phyloP scores from a whole-genome alignment of 1,140 invertebrate genomes.

The Copidosoma floridanum region DNA sequence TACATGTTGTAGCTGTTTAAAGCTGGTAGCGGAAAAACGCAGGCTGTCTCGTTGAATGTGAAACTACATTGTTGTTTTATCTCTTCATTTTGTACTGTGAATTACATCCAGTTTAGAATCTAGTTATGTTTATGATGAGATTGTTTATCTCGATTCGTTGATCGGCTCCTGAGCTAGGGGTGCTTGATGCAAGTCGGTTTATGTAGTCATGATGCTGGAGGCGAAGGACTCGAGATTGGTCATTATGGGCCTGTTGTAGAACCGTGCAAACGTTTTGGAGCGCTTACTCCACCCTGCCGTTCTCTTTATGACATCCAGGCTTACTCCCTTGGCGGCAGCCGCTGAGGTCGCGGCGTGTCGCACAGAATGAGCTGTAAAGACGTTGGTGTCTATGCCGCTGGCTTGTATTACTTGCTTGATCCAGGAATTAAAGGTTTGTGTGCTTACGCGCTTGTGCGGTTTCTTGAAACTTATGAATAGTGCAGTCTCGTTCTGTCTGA shows the following conservation, averaged over 20 bases:
- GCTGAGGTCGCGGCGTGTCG: background rate
- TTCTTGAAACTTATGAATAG: conserved; percentile 1
- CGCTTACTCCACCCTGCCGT: background rate
- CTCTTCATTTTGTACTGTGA: no score
- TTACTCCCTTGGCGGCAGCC: background rate
- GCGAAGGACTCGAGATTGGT: background rate
- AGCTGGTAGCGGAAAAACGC: no score
- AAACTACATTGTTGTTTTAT: no score
- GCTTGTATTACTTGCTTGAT: background rate
- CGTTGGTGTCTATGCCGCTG: background rate
- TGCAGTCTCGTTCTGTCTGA: background rate
- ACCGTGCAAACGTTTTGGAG: background rate
- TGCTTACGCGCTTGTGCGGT: background rate
- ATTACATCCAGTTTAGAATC: no score
- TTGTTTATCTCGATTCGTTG: background rate
- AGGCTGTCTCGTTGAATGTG: no score
- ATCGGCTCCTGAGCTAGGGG: background rate
- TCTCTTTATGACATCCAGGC: background rate
- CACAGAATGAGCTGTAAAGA: background rate
- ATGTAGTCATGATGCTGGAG: conserved; percentile 6
- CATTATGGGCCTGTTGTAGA: background rate
- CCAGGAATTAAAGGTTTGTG: background rate
- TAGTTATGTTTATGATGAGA: no score
- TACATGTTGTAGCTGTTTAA: no score
- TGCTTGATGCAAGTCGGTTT: background rate